Percentiles rank a stretch among this genome's conserved stretches.
Evolutionary conservation across 2,888 invertebrate genomes (phyloP).

Genomic region (Luperina nickerlii): DNA sequence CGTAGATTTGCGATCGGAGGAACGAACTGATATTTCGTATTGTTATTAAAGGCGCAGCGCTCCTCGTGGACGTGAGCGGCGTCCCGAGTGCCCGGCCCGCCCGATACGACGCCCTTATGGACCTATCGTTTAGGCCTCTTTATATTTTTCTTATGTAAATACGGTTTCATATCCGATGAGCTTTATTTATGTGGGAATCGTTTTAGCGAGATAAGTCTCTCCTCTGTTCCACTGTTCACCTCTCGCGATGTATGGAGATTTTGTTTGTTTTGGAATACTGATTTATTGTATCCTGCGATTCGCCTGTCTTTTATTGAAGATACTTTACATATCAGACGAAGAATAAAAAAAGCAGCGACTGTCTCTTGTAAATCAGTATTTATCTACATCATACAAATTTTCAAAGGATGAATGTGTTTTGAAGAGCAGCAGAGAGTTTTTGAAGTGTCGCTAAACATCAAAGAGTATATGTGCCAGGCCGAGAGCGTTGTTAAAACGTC

Average conservation of each 20-base stretch:
- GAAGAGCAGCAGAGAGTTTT: slow-evolving; percentile 70
- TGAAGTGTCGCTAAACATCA: slow-evolving; percentile 87
- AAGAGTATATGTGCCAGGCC: slow-evolving; percentile 80
- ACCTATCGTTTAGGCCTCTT: slow-evolving; percentile 90
- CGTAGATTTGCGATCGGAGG: slow-evolving; percentile 90
- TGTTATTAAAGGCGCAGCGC: slow-evolving; percentile 88
- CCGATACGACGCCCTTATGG: slow-evolving; percentile 87
- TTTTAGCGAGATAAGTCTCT: slow-evolving; percentile 89
- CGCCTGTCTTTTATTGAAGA: slow-evolving; percentile 65
- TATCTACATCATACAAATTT: slow-evolving; percentile 63
- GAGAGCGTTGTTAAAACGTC: slow-evolving; percentile 85
- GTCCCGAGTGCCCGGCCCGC: slow-evolving; percentile 76
- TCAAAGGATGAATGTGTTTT: slow-evolving; percentile 74
- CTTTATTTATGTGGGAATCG: slow-evolving; percentile 91
- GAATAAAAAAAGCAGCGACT: slow-evolving; percentile 44
- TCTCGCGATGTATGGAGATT: slow-evolving; percentile 86
- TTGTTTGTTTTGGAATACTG: slow-evolving; percentile 82
- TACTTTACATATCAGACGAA: slow-evolving; percentile 54
- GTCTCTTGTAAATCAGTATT: slow-evolving; percentile 48
- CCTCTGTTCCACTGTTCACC: slow-evolving; percentile 84
- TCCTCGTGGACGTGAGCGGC: slow-evolving; percentile 85
- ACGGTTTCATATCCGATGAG: slow-evolving; percentile 90
- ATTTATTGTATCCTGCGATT: slow-evolving; percentile 79
- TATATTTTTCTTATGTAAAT: slow-evolving; percentile 91
- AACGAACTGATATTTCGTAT: slow-evolving; percentile 91